Percentiles rank a stretch among this genome's conserved stretches.
Conservation (phyloP, 2,113 vertebrate species). For the Pseudopipra pipra region DNA sequence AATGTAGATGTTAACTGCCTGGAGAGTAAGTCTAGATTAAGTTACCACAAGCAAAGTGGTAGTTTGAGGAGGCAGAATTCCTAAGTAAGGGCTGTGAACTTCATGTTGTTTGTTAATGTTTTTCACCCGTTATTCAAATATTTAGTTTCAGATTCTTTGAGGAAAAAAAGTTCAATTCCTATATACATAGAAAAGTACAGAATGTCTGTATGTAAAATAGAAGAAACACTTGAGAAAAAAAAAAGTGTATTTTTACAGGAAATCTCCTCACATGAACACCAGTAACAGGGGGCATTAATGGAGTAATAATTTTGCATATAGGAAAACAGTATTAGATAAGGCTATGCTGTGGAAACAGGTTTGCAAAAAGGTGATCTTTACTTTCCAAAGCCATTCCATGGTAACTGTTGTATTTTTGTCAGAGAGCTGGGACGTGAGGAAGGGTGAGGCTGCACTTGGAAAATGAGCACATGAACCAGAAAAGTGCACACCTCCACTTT, state of each 20-base stretch:
- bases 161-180: background rate
- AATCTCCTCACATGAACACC: background rate
- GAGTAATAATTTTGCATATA: background rate
- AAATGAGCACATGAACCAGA: background rate
- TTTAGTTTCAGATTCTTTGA: background rate
- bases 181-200: background rate
- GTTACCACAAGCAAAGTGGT: background rate
- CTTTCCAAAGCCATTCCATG: background rate
- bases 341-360: background rate
- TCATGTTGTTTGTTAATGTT: background rate
- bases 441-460: background rate
- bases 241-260: background rate
- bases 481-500: background rate
- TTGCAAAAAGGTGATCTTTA: background rate
- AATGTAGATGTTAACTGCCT: background rate
- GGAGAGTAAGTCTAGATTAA: background rate
- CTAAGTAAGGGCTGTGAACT: background rate
- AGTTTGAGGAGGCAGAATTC: background rate
- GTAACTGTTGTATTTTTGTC: background rate
- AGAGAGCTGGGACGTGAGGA: background rate
- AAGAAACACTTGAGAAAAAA: background rate
- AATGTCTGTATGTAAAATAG: background rate
- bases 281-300: background rate
- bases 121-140: background rate
- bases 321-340: background rate